Conservation (phyloP, 1,140 invertebrate species). For the Diprion similis region DNA sequence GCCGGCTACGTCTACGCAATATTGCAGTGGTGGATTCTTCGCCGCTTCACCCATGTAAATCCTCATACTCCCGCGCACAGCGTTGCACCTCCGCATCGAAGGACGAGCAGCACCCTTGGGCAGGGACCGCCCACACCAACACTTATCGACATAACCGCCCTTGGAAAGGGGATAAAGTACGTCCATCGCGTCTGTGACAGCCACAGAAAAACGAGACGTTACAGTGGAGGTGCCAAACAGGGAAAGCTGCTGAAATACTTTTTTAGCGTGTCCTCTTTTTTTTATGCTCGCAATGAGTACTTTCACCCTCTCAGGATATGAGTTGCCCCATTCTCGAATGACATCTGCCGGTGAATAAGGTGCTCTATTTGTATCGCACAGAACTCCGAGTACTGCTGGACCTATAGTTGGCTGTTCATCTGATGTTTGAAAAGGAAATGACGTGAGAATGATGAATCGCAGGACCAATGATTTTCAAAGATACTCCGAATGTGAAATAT, state of each 20-base stretch:
- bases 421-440: not conserved
- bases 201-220: too few relatives aligned
- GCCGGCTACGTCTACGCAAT: too few relatives aligned
- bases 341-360: not conserved
- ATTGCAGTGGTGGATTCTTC: too few relatives aligned
- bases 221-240: slow-evolving; percentile 13
- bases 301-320: not conserved
- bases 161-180: too few relatives aligned
- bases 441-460: not conserved
- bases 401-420: slow-evolving; percentile 1
- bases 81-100: too few relatives aligned
- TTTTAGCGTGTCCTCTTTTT: slow-evolving; percentile 13
- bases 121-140: too few relatives aligned
- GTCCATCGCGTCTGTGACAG: too few relatives aligned
- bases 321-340: slow-evolving; percentile 1
- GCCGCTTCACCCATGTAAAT: too few relatives aligned
- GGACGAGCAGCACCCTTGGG: too few relatives aligned
- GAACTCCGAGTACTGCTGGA: not conserved
- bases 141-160: too few relatives aligned
- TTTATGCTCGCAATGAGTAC: slow-evolving; percentile 13
- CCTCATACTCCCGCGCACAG: too few relatives aligned
- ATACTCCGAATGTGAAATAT: not conserved
- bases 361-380: not conserved
- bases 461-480: not conserved
- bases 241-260: slow-evolving; percentile 26